Evolutionary conservation across 1,140 invertebrate genomes (phyloP), one percentile per base, ranked within the genome.

Genomic region (Drosophila nannoptera): DNA sequence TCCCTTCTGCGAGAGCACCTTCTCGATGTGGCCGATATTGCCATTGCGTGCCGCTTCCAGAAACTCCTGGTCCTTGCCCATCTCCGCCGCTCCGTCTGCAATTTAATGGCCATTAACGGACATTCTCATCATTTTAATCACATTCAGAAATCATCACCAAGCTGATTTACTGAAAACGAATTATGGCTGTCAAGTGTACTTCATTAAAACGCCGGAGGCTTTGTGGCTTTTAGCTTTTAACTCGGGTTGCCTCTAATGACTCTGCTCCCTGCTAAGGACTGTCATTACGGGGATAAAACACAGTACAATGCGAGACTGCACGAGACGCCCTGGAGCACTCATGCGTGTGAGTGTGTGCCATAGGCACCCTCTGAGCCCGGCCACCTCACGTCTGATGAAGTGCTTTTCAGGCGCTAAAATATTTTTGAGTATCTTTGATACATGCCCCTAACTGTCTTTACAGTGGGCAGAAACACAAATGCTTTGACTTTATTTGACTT

Each of bases 11-110:
- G 92, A 93, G 73, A 98, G 91, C 87, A 98, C 95, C 92, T 97
- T 97, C 90, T 98, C 97, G 50, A 98, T 96, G 75, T 95, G 93
- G 66, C 92, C 91, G 78, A 94, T 92, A 91, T 98, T 97, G 88
- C 97, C 97, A 91, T 94, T 96, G 83, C 97, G 93, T 73, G 97
- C 96, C 81, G 97, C 97, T 89, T 98, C 97, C 90, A 99, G 92
- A 90, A 99, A 93, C 91, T 98, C 97, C 90, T 97, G 96, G 90
- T 98, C 97, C 91, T 97, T 97, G 88, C 97, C 97, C 96, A 99
- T 97, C 48, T 48, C 8, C 12, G 7, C 12, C 36, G 32, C 49
- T 22, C 36, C 32, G 11, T 42, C 45, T 61, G 61, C 29, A 52
- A 62, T 35, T 36, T 32, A 40, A 54, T 33, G 8, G 43, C 35